Conservation (phyloP, 2,797 vertebrate genomes). For the Amniataba percoides region DNA sequence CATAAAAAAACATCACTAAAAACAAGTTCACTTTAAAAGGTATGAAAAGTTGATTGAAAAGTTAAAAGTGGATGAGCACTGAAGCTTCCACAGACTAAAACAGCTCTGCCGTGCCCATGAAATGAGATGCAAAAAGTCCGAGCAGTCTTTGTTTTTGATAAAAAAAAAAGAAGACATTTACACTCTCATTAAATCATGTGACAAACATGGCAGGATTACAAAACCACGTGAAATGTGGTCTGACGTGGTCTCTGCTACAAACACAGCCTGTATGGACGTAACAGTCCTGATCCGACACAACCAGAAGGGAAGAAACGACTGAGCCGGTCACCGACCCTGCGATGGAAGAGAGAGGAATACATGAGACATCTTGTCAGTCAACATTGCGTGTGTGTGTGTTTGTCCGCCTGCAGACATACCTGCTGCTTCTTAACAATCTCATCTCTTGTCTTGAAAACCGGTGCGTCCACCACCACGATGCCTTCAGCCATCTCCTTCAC, state of each 20-base stretch:
- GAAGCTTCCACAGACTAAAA: constrained; percentile 3
- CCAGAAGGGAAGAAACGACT: neutral
- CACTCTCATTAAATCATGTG: neutral
- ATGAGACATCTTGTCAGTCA: neutral
- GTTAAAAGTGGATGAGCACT: neutral
- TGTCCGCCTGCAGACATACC: constrained; percentile 53
- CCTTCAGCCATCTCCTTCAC: constrained; percentile 91
- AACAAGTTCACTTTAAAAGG: neutral
- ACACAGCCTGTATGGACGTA: neutral
- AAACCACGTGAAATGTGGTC: neutral
- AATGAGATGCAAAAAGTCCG: neutral
- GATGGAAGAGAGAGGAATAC: constrained; percentile 8
- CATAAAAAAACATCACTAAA: constrained; percentile 15
- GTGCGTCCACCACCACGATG: constrained; percentile 89
- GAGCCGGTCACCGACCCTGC: constrained; percentile 68
- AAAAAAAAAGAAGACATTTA: neutral
- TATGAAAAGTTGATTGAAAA: neutral
- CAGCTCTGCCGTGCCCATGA: neutral
- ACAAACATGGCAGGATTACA: neutral
- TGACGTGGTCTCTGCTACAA: neutral
- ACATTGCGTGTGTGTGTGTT: neutral
- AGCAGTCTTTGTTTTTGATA: constrained; percentile 4
- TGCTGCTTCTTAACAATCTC: constrained; percentile 89
- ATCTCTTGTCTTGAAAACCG: constrained; percentile 91
- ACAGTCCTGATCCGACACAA: neutral